Conservation (phyloP, 2,113 vertebrate genomes). For the Herpailurus yagouaroundi region DNA sequence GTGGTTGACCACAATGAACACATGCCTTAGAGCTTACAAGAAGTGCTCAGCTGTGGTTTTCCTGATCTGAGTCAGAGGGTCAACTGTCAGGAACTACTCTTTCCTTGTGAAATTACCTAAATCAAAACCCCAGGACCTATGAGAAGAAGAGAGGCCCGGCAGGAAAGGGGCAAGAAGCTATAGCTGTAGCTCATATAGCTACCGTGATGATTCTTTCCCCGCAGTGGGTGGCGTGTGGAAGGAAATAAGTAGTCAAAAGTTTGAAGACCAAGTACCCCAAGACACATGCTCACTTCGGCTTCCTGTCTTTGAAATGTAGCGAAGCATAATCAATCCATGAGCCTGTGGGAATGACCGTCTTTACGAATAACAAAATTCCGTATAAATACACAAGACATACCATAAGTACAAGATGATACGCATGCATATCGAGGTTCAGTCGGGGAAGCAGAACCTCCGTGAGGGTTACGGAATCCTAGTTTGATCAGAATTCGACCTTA, state of each 20-base stretch:
- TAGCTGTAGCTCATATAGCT: not conserved
- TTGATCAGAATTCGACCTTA: not conserved
- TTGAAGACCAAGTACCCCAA: not conserved
- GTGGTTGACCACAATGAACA: not conserved
- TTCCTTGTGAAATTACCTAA: not conserved
- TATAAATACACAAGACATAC: not conserved
- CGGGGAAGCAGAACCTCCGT: not conserved
- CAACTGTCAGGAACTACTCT: not conserved
- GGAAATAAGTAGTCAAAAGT: not conserved
- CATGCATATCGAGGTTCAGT: not conserved
- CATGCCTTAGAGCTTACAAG: not conserved
- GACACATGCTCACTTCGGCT: fast-evolving
- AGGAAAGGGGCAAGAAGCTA: not conserved
- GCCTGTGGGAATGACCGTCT: not conserved
- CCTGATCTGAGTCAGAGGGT: not conserved
- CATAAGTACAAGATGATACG: not conserved
- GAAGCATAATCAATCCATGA: not conserved
- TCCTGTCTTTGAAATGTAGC: not conserved
- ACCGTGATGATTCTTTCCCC: fast-evolving
- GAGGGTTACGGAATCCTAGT: not conserved
- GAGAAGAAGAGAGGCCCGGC: not conserved
- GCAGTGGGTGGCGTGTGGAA: fast-evolving
- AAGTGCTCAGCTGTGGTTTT: constrained; percentile 2
- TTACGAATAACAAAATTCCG: not conserved
- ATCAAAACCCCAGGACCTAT: not conserved